Evolutionary conservation across 2,888 invertebrate genomes (phyloP).

Genomic region (Cancer borealis): DNA sequence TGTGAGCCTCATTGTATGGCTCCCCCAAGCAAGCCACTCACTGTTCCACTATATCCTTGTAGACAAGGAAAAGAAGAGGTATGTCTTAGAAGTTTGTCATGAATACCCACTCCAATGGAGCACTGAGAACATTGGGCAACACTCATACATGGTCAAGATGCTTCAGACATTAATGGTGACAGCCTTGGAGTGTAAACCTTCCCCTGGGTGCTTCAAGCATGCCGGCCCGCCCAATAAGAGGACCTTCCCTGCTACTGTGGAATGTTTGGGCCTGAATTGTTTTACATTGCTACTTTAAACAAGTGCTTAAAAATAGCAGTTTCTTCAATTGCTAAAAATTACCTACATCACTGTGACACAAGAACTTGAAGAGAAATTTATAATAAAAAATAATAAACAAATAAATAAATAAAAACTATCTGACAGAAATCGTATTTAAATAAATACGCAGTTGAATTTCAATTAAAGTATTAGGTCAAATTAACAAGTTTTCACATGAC

Average conservation of each 20-base stretch:
- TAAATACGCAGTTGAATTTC: not conserved
- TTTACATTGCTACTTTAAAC: not conserved
- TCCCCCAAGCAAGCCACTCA: too few relatives aligned
- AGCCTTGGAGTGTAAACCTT: not conserved
- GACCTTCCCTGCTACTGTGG: not conserved
- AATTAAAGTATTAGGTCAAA: not conserved
- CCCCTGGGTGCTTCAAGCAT: not conserved
- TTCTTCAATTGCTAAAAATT: not conserved
- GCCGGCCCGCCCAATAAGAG: not conserved
- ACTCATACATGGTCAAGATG: not conserved
- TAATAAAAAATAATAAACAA: too few relatives aligned
- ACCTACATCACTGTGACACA: too few relatives aligned
- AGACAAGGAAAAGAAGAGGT: too few relatives aligned
- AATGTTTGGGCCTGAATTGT: conserved; percentile 8
- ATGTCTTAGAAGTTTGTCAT: not conserved
- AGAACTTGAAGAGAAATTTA: too few relatives aligned
- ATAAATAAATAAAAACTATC: too few relatives aligned
- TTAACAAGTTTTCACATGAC: not conserved
- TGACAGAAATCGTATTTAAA: too few relatives aligned
- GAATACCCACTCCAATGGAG: not conserved
- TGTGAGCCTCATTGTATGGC: too few relatives aligned
- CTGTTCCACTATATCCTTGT: too few relatives aligned
- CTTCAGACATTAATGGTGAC: not conserved
- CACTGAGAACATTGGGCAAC: not conserved
- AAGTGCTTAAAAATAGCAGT: not conserved